These are phyloP conservation scores for Diachasma alloeum DNA, from an alignment of 1,140 invertebrate species.

Conservation along the genomic window DNA sequence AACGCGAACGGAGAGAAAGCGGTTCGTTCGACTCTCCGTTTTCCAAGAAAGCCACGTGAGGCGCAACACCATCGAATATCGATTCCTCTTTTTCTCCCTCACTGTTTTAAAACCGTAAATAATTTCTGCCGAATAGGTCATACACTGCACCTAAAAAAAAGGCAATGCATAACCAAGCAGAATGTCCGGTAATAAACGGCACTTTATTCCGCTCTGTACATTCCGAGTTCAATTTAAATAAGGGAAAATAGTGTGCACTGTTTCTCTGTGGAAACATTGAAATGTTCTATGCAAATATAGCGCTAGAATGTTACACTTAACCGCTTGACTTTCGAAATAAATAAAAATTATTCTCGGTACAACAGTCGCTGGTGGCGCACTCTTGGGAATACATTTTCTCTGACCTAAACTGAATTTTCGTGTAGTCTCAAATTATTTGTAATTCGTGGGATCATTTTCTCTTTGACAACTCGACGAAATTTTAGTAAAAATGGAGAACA, in stretches of 20 bases:
- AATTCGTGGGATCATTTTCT: too few relatives aligned
- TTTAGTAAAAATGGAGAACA: too few relatives aligned
- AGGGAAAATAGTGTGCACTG: not conserved
- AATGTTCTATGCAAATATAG: not conserved
- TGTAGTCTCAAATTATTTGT: too few relatives aligned
- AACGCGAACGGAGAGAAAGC: slow-evolving; percentile 50
- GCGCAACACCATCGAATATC: slow-evolving; percentile 30
- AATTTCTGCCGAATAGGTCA: not conserved
- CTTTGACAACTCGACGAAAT: too few relatives aligned
- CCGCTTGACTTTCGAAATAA: not conserved
- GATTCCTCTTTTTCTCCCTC: not conserved
- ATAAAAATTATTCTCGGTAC: not conserved
- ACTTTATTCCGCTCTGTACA: not conserved
- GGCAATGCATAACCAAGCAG: not conserved
- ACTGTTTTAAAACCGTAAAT: slow-evolving; percentile 1
- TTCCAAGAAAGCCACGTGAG: slow-evolving; percentile 43
- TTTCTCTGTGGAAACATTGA: not conserved
- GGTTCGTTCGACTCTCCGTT: slow-evolving; percentile 39
- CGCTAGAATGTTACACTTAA: not conserved
- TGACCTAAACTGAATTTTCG: too few relatives aligned
- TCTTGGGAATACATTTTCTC: not conserved
- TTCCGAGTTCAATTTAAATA: slow-evolving; percentile 6
- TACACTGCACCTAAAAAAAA: not conserved
- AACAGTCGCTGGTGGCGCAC: not conserved
- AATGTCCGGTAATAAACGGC: not conserved